phyloP scores from a whole-genome alignment of 2,888 invertebrate genomes.

The Steromphala cineraria region DNA sequence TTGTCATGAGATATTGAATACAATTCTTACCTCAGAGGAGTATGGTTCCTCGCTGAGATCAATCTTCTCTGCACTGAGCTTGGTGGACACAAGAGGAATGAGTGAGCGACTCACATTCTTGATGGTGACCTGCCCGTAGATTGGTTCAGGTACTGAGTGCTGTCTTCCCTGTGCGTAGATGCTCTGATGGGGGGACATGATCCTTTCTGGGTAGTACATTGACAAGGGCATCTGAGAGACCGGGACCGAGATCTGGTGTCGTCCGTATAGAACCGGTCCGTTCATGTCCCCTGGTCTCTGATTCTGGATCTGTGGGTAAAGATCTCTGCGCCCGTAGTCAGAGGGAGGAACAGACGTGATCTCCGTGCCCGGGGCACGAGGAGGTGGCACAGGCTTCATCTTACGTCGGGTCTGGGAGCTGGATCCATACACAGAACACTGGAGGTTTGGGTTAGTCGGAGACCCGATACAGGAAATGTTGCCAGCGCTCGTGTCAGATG shows the following conservation, averaged over 20 bases:
- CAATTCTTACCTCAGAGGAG: conserved; percentile 61
- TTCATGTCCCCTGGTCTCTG: not conserved
- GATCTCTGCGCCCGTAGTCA: not conserved
- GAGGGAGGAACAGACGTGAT: not conserved
- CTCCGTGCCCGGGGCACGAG: conserved; percentile 11
- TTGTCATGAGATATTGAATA: too few relatives aligned
- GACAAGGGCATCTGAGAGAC: not conserved
- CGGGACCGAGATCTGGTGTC: not conserved
- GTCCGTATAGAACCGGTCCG: not conserved
- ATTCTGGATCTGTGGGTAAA: not conserved
- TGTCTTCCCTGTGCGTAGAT: not conserved
- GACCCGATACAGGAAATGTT: not conserved
- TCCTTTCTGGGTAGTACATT: not conserved
- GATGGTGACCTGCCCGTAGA: conserved; percentile 41
- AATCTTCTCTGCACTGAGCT: conserved; percentile 72
- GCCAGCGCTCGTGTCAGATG: not conserved
- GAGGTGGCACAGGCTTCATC: conserved; percentile 25
- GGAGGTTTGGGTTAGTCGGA: not conserved
- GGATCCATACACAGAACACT: not conserved
- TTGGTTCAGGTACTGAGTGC: conserved; percentile 26
- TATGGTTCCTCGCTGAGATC: conserved; percentile 72
- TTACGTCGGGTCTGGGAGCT: conserved; percentile 3
- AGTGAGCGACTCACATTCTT: conserved; percentile 61
- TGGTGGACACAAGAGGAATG: conserved; percentile 67
- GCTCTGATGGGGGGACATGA: not conserved